Evolutionary conservation across 2,888 invertebrate species (phyloP).

Genomic region (Heterodera filipjevi): DNA sequence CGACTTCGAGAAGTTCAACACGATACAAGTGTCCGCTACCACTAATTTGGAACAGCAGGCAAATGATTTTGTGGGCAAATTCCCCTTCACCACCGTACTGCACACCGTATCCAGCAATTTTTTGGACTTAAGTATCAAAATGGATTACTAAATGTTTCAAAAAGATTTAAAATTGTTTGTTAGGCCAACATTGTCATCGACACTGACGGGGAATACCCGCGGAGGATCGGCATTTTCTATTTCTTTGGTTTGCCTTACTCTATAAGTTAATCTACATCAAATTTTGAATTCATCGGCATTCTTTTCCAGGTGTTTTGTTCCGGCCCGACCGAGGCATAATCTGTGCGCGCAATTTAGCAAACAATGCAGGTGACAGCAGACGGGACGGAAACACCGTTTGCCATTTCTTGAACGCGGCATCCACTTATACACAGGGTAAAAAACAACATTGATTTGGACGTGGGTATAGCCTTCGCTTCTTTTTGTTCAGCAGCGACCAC

Average conservation of each 20-base stretch:
- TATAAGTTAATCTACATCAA: not conserved
- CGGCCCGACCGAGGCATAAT: conserved; percentile 65
- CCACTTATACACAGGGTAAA: conserved; percentile 26
- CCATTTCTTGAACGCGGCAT: conserved; percentile 23
- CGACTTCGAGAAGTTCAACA: conserved; percentile 73
- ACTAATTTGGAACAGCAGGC: conserved; percentile 8
- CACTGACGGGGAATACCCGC: conserved; percentile 45
- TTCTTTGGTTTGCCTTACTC: conserved; percentile 74
- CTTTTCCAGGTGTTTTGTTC: not conserved
- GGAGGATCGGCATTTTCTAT: conserved; percentile 68
- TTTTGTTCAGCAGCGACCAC: conserved; percentile 52
- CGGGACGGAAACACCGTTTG: conserved; percentile 75
- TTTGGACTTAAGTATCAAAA: conserved; percentile 50
- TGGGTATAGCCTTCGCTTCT: too few species aligned
- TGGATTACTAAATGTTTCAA: conserved; percentile 65
- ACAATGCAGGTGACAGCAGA: conserved; percentile 79
- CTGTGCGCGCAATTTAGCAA: conserved; percentile 80
- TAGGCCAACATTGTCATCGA: conserved; percentile 59
- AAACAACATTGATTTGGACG: too few species aligned
- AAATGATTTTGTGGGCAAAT: conserved; percentile 29
- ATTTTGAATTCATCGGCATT: conserved; percentile 51
- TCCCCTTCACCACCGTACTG: conserved; percentile 52
- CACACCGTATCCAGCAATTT: conserved; percentile 53
- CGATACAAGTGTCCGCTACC: conserved; percentile 26
- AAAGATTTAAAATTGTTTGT: conserved; percentile 57